Conservation (phyloP, 35 echinoderm and acorn worm species). For the Holothuria glaberrima region DNA sequence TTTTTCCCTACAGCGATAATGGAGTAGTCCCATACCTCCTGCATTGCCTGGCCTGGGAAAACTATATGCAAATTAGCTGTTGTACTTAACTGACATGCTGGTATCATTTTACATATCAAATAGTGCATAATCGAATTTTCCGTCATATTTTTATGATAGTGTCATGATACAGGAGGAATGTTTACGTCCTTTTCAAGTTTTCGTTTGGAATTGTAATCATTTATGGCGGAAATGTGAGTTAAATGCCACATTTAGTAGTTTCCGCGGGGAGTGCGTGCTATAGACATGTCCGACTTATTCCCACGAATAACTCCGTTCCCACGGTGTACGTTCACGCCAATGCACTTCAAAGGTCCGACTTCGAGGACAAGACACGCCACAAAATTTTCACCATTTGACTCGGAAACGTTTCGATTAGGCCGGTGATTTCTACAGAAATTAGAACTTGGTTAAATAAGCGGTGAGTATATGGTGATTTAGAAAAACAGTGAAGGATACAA, state of each 20-base stretch:
- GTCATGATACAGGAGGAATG: no score
- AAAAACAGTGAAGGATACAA: no score
- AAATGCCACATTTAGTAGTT: not conserved
- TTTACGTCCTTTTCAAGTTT: not conserved
- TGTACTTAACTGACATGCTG: not conserved
- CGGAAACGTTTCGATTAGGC: no score
- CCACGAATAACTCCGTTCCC: slow-evolving; percentile 47
- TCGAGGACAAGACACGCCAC: slow-evolving; percentile 3
- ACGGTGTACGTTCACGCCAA: slow-evolving; percentile 37
- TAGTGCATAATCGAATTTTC: not conserved
- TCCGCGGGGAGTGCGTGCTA: slow-evolving; percentile 12
- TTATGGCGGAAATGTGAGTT: not conserved
- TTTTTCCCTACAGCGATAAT: slow-evolving; percentile 7
- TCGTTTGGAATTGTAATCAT: not conserved
- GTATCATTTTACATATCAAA: not conserved
- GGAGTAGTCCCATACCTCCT: slow-evolving; percentile 38
- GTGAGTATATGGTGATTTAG: no score
- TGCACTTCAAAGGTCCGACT: slow-evolving; percentile 40
- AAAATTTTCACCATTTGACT: not conserved
- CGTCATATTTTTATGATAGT: not conserved
- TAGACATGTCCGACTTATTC: slow-evolving; percentile 20
- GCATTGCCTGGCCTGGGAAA: slow-evolving; percentile 62
- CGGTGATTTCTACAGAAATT: no score
- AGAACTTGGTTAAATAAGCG: no score
- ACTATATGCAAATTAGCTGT: slow-evolving; percentile 57